A percentile compares a stretch with the other conserved stretches of the same genome.
phyloP scores from a whole-genome alignment of 2,113 vertebrate species.

The Scortum barcoo region DNA sequence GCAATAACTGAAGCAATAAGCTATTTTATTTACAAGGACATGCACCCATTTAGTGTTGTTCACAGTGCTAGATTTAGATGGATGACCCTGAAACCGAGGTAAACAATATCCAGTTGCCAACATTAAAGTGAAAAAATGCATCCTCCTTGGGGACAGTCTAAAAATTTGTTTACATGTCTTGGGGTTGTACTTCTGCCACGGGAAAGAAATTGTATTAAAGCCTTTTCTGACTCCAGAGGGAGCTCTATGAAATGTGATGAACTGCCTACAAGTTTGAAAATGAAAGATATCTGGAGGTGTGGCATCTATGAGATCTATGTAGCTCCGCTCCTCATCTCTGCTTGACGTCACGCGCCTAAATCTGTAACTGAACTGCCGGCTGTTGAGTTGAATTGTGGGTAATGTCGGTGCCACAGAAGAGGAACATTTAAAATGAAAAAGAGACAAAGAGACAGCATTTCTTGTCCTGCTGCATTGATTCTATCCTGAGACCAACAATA shows the following conservation, averaged over 20 bases:
- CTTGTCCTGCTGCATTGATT: neutral
- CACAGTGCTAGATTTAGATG: constrained; percentile 29
- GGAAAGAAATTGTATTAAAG: neutral
- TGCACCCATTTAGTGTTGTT: constrained; percentile 25
- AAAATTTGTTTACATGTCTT: neutral
- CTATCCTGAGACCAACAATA: neutral
- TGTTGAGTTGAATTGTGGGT: neutral
- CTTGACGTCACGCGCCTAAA: neutral
- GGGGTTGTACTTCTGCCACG: neutral
- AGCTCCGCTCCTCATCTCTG: neutral
- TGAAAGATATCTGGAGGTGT: too few relatives aligned
- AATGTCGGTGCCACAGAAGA: neutral
- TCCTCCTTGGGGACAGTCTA: neutral
- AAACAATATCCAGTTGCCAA: constrained; percentile 23
- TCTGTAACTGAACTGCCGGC: neutral
- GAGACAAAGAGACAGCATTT: neutral
- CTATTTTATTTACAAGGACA: constrained; percentile 54
- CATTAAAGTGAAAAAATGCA: constrained; percentile 11
- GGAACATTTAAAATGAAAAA: neutral
- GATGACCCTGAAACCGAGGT: constrained; percentile 38
- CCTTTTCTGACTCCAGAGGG: neutral
- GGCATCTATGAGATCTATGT: neutral
- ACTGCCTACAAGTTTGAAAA: neutral
- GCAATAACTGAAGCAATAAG: constrained; percentile 42
- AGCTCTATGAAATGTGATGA: neutral